Conservation (phyloP, 2,888 invertebrate species). For the Bellardia bayeri region DNA sequence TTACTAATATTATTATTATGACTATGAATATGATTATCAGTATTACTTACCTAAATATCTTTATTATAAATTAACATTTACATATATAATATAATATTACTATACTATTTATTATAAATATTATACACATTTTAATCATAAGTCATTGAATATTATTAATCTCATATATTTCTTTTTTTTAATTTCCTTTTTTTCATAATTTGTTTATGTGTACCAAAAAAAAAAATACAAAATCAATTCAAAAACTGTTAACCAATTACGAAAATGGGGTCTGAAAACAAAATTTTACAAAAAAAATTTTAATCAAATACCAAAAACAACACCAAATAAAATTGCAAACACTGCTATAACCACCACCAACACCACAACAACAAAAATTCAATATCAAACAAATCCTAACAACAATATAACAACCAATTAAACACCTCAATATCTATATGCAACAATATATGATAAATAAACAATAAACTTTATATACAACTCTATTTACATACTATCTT, state of each 20-base stretch:
- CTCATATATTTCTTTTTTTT: constrained; percentile 81
- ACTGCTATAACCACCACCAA: constrained; percentile 52
- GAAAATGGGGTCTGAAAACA: constrained; percentile 81
- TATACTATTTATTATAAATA: constrained; percentile 18
- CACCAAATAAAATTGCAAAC: constrained; percentile 59
- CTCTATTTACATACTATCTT: constrained; percentile 17
- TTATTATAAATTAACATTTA: constrained; percentile 33
- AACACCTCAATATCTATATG: constrained; percentile 44
- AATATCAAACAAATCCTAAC: constrained; percentile 35
- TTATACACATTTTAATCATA: constrained; percentile 63
- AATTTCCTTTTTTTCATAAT: constrained; percentile 83
- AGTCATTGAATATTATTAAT: constrained; percentile 80
- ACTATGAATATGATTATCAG: constrained; percentile 36
- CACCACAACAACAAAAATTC: constrained; percentile 15
- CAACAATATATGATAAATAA: constrained; percentile 48
- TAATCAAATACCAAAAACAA: constrained; percentile 63
- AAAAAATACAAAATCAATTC: constrained; percentile 38
- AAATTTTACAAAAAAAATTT: constrained; percentile 73
- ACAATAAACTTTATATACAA: constrained; percentile 30
- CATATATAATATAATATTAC: constrained; percentile 6
- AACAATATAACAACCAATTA: constrained; percentile 35
- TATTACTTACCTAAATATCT: constrained; percentile 33
- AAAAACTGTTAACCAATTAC: constrained; percentile 81
- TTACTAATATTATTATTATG: constrained; percentile 28
- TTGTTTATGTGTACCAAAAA: constrained; percentile 82